A percentile compares a stretch with the other conserved stretches of the same genome.
phyloP scores from a whole-genome alignment of 2,888 invertebrate genomes.

The Eledona agricola region DNA sequence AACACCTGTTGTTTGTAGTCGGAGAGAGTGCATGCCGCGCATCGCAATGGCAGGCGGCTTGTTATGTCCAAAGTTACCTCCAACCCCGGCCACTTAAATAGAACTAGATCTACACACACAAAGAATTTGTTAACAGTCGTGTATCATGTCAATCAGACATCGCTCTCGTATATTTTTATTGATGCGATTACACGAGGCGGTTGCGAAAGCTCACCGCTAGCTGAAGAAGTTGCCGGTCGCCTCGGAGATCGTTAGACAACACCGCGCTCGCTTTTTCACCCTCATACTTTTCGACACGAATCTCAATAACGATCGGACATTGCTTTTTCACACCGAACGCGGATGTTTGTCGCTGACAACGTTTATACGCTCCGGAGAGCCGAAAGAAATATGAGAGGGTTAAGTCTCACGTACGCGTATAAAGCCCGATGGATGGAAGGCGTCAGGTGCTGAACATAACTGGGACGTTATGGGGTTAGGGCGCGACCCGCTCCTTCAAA shows the following conservation, averaged over 20 bases:
- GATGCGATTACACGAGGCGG: conserved; percentile 42
- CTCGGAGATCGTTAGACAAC: conserved; percentile 32
- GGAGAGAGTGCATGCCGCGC: conserved; percentile 49
- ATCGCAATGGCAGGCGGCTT: conserved; percentile 53
- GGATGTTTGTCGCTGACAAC: conserved; percentile 6
- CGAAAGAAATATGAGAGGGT: conserved; percentile 45
- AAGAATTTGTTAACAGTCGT: conserved; percentile 54
- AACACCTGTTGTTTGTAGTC: conserved; percentile 54
- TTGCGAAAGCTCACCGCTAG: conserved; percentile 35
- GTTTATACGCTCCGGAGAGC: conserved; percentile 27
- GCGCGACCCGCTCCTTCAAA: too few relatives aligned
- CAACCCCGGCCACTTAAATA: conserved; percentile 49
- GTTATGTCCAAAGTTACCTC: conserved; percentile 52
- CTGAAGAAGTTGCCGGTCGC: conserved; percentile 30
- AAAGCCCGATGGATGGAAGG: conserved; percentile 56
- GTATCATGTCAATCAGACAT: conserved; percentile 55
- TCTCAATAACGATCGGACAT: conserved; percentile 22
- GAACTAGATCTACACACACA: conserved; percentile 55
- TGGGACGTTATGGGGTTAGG: conserved; percentile 45
- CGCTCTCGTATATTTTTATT: conserved; percentile 46
- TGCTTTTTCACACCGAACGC: conserved; percentile 10
- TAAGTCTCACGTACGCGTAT: conserved; percentile 57
- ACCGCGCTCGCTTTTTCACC: conserved; percentile 28
- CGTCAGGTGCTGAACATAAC: conserved; percentile 56
- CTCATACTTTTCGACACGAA: conserved; percentile 35